Base-by-base conservation (phyloP, 1,140 invertebrate species). In the Drosophila kurseongensis region DNA sequence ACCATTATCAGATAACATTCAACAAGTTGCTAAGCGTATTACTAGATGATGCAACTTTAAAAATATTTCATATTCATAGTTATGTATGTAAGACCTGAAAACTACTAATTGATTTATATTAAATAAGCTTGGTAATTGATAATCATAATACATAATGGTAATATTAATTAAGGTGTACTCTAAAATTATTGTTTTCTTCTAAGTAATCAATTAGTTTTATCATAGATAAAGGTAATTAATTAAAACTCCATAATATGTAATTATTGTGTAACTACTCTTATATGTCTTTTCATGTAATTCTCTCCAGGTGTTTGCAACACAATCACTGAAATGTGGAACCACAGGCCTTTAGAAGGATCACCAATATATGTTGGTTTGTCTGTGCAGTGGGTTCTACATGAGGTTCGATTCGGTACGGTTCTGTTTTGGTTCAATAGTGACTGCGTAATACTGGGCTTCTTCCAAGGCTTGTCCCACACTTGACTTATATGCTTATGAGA, bases 221-320 rank as follows among this genome's bases (percentile, higher is more conserved):
- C 50, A 38, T 72, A 23, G 32, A 63, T 29, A 23, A 54, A 59
- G 45, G 23, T 72, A 59, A 50, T 50, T 62, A 62, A 78, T 72
- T 51, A 65, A 59, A 60, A 35, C 14, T 60, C 71, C 72, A 72
- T 71, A 71, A 13, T 66, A 72, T 48, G 47, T 68, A 79, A 78
- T 61, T 78, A 75, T 72, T 75, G 77, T 71, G 67, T 80, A 79
- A 73, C 71, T 86, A 79, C 56, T 68, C 59, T 36, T 73, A 50
- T 44, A 84, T 89, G 85, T 89, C 80, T 89, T 85, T 89, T 89
- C 68, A 75, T 72, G 73, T 59, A 78, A 80, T 89, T 89, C 84
- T 89, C 84, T 89, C 84, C 84, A 65, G 85, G 84, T 89, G 84
- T 89, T 89, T 89, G 50, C 85, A 89, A 89, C 84, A 89, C 84